Percentiles rank a stretch among this genome's conserved stretches.
Conservation (phyloP, 2,888 invertebrate species). For the Euspilapteryx auroguttella region DNA sequence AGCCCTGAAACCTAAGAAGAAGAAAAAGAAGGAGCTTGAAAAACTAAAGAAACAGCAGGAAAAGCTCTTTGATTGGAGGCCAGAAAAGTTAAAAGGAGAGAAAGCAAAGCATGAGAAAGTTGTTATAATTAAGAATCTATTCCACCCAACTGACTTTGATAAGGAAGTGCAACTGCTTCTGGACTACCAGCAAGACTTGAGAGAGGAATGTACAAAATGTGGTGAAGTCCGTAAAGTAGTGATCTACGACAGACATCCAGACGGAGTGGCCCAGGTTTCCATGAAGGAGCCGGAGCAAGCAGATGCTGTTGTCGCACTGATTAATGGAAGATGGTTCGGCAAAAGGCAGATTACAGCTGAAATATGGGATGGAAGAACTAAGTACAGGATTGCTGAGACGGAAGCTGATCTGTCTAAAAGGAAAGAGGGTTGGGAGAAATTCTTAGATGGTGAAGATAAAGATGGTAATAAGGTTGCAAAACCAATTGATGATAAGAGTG, state of each 20-base stretch:
- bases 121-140: conserved; percentile 93
- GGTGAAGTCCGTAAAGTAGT: conserved; percentile 91
- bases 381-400: conserved; percentile 89
- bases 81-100: conserved; percentile 86
- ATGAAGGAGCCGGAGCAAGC: conserved; percentile 91
- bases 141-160: conserved; percentile 87
- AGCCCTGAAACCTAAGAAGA: conserved; percentile 85
- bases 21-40: conserved; percentile 85
- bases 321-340: conserved; percentile 91
- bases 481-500: too few relatives aligned
- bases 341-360: conserved; percentile 83
- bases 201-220: conserved; percentile 87
- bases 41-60: conserved; percentile 91
- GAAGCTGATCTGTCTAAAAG: conserved; percentile 83
- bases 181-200: conserved; percentile 88
- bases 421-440: conserved; percentile 85
- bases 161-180: conserved; percentile 85
- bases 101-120: conserved; percentile 86
- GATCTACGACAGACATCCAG: conserved; percentile 90
- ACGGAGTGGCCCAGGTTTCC: conserved; percentile 90
- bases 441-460: conserved; percentile 66
- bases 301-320: conserved; percentile 82
- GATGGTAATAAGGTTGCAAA: conserved; percentile 2
- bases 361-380: conserved; percentile 95
- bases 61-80: conserved; percentile 96